A percentile compares a stretch with the other conserved stretches of the same genome.
These are phyloP conservation scores for Mohoua ochrocephala DNA, from an alignment of 2,113 vertebrate genomes.

Conservation along the genomic window DNA sequence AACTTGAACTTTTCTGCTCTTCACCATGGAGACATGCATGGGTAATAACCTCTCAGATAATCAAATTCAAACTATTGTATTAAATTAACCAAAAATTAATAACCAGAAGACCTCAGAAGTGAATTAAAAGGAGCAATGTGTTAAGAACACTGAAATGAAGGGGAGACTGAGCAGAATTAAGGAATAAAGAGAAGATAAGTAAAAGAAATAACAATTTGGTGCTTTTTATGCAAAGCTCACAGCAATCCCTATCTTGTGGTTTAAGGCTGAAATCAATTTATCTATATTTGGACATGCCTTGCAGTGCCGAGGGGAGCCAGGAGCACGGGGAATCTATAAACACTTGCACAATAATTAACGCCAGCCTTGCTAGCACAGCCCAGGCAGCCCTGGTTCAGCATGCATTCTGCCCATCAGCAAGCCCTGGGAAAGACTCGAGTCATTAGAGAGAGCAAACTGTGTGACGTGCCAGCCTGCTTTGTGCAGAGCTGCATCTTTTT, in stretches of 20 bases:
- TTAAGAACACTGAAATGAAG: not conserved
- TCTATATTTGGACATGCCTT: constrained; percentile 13
- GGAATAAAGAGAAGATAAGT: not conserved
- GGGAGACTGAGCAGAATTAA: not conserved
- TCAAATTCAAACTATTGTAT: not conserved
- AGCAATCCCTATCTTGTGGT: not conserved
- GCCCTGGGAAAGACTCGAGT: not conserved
- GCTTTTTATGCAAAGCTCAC: constrained; percentile 2
- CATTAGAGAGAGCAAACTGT: not conserved
- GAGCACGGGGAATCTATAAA: not conserved
- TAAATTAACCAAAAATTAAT: constrained; percentile 41
- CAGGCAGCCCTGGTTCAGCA: not conserved
- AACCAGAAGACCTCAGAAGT: not conserved
- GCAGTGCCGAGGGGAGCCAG: not conserved
- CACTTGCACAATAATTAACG: not conserved
- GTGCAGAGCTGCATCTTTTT: not conserved
- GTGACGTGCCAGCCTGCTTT: not conserved
- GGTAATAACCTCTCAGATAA: not conserved
- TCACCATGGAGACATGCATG: not conserved
- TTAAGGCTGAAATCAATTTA: constrained; percentile 40
- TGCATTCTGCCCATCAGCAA: not conserved
- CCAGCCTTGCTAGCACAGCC: not conserved
- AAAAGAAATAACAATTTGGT: constrained; percentile 7
- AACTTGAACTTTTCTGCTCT: not conserved
- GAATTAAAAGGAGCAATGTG: not conserved